Evolutionary conservation across 1,140 invertebrate species (phyloP).

Genomic region (Brachionus calyciflorus): DNA sequence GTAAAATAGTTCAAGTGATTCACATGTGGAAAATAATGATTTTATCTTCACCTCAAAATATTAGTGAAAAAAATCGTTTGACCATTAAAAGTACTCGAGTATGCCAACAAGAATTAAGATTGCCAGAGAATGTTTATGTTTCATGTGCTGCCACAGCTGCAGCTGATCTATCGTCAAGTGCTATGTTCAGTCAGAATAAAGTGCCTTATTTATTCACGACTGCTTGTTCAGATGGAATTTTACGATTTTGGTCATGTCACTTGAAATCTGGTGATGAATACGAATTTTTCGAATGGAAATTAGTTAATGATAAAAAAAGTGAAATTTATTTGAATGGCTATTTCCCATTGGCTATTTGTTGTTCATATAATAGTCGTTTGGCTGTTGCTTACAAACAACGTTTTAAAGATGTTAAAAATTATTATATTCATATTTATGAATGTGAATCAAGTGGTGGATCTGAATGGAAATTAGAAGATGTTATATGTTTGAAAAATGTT

Average conservation of each 20-base stretch:
- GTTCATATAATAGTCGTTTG: conserved; percentile 91
- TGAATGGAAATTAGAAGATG: conserved; percentile 99
- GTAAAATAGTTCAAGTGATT: conserved; percentile 66
- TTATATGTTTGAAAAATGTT: conserved; percentile 55
- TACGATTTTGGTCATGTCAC: conserved; percentile 77
- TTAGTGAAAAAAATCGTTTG: conserved; percentile 8
- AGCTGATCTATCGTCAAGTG: conserved; percentile 93
- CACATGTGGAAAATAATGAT: conserved; percentile 94
- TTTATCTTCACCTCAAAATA: conserved; percentile 64
- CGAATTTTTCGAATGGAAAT: conserved; percentile 47
- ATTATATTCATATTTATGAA: conserved; percentile 94
- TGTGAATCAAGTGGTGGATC: conserved; percentile 90
- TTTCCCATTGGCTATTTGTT: conserved; percentile 81
- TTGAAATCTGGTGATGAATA: conserved; percentile 56
- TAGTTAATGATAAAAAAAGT: not conserved
- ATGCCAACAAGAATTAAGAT: conserved; percentile 76
- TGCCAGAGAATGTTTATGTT: conserved; percentile 84
- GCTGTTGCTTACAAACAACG: conserved; percentile 80
- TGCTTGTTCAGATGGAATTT: conserved; percentile 64
- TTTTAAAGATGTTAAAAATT: conserved; percentile 64
- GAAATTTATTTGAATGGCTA: conserved; percentile 47
- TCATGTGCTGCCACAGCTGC: conserved; percentile 86
- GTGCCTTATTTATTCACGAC: conserved; percentile 92
- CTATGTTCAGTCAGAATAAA: conserved; percentile 94
- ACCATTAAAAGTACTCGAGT: conserved; percentile 61